These are phyloP conservation scores for Heptranchias perlo DNA, from an alignment of 2,113 vertebrate species.

Conservation along the genomic window DNA sequence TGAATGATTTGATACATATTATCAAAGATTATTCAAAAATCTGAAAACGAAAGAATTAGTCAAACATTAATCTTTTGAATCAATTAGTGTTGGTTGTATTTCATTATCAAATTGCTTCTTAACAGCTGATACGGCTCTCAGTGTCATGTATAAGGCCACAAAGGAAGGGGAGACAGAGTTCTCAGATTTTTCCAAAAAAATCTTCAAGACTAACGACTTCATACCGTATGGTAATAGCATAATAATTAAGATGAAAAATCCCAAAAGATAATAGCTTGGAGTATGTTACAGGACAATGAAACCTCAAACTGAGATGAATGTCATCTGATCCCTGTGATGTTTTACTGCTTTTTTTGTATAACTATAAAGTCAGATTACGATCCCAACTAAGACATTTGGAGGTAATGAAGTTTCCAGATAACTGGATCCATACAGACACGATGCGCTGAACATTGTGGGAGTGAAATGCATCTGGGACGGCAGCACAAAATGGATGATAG, in stretches of 20 bases:
- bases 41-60: not conserved
- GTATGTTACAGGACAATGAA: not conserved
- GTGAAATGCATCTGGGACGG: not conserved
- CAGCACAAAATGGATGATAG: not conserved
- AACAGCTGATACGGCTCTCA: not conserved
- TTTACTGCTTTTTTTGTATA: not conserved
- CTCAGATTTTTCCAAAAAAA: not conserved
- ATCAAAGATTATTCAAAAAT: not conserved
- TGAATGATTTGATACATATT: not conserved
- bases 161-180: not conserved
- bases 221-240: not conserved
- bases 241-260: not conserved
- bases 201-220: not conserved
- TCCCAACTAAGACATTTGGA: not conserved
- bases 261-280: not conserved
- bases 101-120: constrained; percentile 21
- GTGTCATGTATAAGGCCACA: not conserved
- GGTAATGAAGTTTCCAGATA: not conserved
- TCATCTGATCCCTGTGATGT: not conserved
- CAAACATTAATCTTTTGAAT: not conserved
- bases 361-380: not conserved
- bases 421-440: not conserved
- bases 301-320: not conserved
- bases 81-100: constrained; percentile 24
- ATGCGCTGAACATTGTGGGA: not conserved